phyloP scores from a whole-genome alignment of 2,113 vertebrate genomes.

The Engystomops pustulosus region DNA sequence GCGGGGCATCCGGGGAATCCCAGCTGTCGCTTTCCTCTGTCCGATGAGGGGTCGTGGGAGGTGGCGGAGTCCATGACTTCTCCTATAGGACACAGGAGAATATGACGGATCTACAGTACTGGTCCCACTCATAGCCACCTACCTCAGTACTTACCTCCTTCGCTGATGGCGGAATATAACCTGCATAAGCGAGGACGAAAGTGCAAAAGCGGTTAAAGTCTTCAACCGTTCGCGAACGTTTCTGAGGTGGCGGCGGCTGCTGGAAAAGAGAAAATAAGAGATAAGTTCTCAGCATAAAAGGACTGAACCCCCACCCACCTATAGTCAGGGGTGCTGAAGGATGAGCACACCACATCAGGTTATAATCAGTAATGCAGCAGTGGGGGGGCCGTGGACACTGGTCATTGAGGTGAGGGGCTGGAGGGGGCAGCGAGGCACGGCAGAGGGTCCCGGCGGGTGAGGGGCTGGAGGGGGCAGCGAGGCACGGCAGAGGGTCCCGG shows the following conservation, averaged over 20 bases:
- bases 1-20: conserved; percentile 74
- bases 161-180: conserved; percentile 82
- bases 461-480: no score
- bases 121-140: neutral
- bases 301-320: no score
- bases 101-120: neutral
- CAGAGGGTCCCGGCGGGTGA: no score
- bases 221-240: conserved; percentile 36
- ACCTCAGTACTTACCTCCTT: conserved; percentile 78
- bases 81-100: conserved; percentile 71
- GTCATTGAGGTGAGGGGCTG: no score
- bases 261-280: neutral
- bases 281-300: no score
- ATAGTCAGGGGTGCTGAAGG: no score
- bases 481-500: no score
- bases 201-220: conserved; percentile 46
- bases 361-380: no score
- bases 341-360: no score
- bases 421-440: no score
- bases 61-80: conserved; percentile 86
- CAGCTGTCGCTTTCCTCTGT: conserved; percentile 83
- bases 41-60: conserved; percentile 83
- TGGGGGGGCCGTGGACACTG: no score
- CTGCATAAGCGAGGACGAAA: conserved; percentile 80
- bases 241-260: conserved; percentile 39